These are phyloP conservation scores for Lymantria monacha DNA, from an alignment of 2,888 invertebrate species.

Conservation along the genomic window DNA sequence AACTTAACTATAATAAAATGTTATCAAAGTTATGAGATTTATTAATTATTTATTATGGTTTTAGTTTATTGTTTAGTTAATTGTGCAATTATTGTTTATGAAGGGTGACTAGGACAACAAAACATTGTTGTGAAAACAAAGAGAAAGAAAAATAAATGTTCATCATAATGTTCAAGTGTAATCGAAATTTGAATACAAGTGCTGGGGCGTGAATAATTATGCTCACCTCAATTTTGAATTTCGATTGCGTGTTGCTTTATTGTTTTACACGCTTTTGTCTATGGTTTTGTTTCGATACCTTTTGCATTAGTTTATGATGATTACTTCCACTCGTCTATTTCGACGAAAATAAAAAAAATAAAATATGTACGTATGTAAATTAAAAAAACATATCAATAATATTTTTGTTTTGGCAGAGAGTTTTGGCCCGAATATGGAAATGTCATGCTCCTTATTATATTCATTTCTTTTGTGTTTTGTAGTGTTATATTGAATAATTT, in stretches of 20 bases:
- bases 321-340: constrained; percentile 25
- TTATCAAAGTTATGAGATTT: not conserved
- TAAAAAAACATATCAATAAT: too few relatives aligned
- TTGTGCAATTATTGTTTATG: constrained; percentile 7
- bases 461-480: too few relatives aligned
- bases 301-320: constrained; percentile 23
- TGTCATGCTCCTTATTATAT: too few relatives aligned
- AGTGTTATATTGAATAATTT: too few relatives aligned
- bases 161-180: constrained; percentile 42
- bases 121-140: constrained; percentile 43
- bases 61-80: too few relatives aligned
- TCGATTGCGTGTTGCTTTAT: constrained; percentile 64
- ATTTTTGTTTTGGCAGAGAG: too few relatives aligned
- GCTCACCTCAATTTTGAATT: constrained; percentile 63
- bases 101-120: constrained; percentile 9
- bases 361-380: too few relatives aligned
- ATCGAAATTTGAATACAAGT: constrained; percentile 72
- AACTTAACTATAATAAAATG: too few relatives aligned
- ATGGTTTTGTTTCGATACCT: constrained; percentile 26
- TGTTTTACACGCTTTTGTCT: constrained; percentile 65
- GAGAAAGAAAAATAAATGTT: constrained; percentile 26
- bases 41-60: not conserved
- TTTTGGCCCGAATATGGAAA: too few relatives aligned
- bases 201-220: constrained; percentile 70
- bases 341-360: too few relatives aligned